Percentiles rank a stretch among this genome's conserved stretches.
phyloP scores from a whole-genome alignment of 2,113 vertebrate species.

The Oncorhynchus masou region DNA sequence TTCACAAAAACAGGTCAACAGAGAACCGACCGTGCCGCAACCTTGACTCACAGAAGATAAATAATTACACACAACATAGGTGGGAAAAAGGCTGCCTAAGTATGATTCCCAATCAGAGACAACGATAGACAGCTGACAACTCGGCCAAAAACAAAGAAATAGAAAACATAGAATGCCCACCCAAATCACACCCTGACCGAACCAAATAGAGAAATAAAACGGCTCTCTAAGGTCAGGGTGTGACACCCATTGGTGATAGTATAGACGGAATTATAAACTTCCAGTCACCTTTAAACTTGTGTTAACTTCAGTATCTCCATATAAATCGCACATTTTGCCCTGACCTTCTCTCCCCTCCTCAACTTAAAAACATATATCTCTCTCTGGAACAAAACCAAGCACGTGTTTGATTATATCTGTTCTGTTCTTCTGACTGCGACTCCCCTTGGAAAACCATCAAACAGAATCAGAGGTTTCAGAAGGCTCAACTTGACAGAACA shows the following conservation, averaged over 20 bases:
- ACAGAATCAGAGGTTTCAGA: background rate
- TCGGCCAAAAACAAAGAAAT: too few species aligned
- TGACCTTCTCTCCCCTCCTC: background rate
- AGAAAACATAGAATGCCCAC: too few species aligned
- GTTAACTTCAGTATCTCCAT: background rate
- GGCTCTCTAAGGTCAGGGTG: too few species aligned
- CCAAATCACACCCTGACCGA: too few species aligned
- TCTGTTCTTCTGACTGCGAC: conserved; percentile 3
- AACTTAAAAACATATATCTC: conserved; percentile 5
- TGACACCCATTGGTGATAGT: background rate
- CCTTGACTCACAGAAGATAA: too few species aligned
- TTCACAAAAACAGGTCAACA: too few species aligned
- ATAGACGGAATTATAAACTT: background rate
- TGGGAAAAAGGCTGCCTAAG: too few species aligned
- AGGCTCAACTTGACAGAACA: background rate
- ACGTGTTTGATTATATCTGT: conserved; percentile 13
- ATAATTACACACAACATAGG: too few species aligned
- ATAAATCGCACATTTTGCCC: background rate
- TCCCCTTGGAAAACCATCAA: conserved; percentile 12
- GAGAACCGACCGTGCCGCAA: too few species aligned
- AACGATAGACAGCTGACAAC: too few species aligned
- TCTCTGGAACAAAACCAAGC: conserved; percentile 9
- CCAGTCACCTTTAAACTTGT: conserved; percentile 4
- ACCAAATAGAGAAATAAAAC: too few species aligned
- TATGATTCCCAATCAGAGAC: too few species aligned